Evolutionary conservation across 2,797 vertebrate species (phyloP).

Genomic region (Urophycis tenuis): DNA sequence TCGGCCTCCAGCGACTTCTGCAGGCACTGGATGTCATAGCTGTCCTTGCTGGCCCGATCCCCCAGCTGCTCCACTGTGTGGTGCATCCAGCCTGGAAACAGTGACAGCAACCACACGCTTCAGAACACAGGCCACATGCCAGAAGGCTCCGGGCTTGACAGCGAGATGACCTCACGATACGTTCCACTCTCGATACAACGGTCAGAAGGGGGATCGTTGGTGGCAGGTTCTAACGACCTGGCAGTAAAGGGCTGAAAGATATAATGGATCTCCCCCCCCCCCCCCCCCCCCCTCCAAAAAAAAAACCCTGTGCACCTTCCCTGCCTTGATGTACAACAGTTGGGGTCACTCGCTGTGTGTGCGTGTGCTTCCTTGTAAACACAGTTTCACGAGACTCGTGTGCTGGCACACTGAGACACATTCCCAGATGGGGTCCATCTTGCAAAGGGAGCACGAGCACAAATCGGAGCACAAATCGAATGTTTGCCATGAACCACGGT

Average conservation of each 20-base stretch:
- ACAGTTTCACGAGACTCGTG: neutral
- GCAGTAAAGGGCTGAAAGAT: neutral
- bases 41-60: conserved; percentile 85
- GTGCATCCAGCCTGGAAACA: conserved; percentile 87
- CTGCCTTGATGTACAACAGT: neutral
- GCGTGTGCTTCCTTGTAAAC: neutral
- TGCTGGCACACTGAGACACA: neutral
- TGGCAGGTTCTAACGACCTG: neutral
- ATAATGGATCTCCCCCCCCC: too few species aligned
- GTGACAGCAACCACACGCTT: neutral
- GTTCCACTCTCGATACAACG: too few species aligned
- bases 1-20: conserved; percentile 88
- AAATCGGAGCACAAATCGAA: neutral
- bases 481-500: neutral
- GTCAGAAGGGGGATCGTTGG: too few species aligned
- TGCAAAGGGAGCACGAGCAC: neutral
- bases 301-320: neutral
- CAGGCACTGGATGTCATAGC: conserved; percentile 89
- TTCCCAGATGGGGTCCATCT: neutral
- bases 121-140: neutral
- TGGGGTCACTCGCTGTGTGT: neutral
- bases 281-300: too few species aligned
- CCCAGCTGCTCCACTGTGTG: conserved; percentile 87
- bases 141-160: too few species aligned
- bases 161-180: too few species aligned